A percentile compares a stretch with the other conserved stretches of the same genome.
Evolutionary conservation across 2,888 invertebrate genomes (phyloP).

Genomic region (Empis stercorea): DNA sequence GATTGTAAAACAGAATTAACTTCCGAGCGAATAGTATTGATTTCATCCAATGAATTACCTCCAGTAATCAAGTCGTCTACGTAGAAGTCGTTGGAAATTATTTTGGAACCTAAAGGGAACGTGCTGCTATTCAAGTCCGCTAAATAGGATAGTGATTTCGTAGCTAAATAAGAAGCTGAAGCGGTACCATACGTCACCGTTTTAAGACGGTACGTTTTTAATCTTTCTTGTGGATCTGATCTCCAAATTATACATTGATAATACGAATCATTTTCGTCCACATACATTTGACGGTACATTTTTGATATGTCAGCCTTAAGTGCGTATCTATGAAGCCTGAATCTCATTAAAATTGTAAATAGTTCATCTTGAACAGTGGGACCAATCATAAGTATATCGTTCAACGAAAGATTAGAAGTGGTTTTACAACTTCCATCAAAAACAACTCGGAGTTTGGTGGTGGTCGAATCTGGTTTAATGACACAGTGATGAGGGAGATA

Average conservation of each 20-base stretch:
- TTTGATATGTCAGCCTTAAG: conserved; percentile 16
- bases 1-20: not conserved
- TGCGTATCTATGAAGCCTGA: conserved; percentile 4
- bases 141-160: conserved; percentile 1
- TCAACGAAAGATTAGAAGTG: conserved; percentile 1
- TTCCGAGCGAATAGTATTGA: not conserved
- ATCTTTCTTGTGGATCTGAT: not conserved
- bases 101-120: not conserved
- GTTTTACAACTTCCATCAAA: conserved; percentile 7
- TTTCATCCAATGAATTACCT: not conserved
- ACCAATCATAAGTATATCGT: conserved; percentile 5
- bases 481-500: conserved; percentile 14
- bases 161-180: conserved; percentile 10
- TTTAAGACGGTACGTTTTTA: conserved; percentile 6
- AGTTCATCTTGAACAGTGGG: conserved; percentile 8
- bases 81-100: not conserved
- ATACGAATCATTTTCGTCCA: conserved; percentile 9
- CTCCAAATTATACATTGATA: conserved; percentile 14
- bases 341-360: conserved; percentile 7
- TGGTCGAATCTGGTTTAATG: conserved; percentile 5
- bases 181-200: conserved; percentile 11
- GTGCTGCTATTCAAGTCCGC: not conserved
- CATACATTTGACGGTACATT: conserved; percentile 16
- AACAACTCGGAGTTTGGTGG: conserved; percentile 3
- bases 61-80: not conserved